Evolutionary conservation across 1,140 invertebrate genomes (phyloP), one percentile per base, ranked within the genome.

Genomic region (Ceratina australensis): DNA sequence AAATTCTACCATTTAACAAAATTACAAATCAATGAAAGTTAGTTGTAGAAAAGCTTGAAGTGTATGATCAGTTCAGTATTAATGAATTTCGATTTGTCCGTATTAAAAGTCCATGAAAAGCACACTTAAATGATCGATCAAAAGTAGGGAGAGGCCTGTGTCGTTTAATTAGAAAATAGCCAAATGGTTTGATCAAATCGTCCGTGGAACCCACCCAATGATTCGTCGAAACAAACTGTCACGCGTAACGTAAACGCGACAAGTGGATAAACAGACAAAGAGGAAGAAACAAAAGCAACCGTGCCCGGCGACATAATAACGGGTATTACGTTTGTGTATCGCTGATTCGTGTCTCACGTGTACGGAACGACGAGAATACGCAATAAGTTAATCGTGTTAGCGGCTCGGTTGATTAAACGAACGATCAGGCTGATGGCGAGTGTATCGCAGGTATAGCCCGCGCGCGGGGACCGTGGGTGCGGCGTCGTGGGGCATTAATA

Each of bases 381-480:
- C 84, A 85, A 85, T 86, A 86, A 86, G 84, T 86, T 86, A 86
- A 86, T 85, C 83, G 80, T 57, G 83, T 85, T 85, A 85, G 83
- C 83, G 76, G 76, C 75, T 78, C 68, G 77, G 33, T 85, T 86
- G 84, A 86, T 86, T 86, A 86, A 86, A 86, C 84, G 83, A 86
- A 82, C 84, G 84, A 85, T 85, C 84, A 85, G 80, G 52, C 80
- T 85, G 83, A 85, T 82, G 83, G 67, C 26, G 57, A 59, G 49
- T n/a, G n/a, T 74, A 60, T 68, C 57, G 68, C 10, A 42, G 33
- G 33, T 79, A 49, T 26, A n/a, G 66, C 47, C 59, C n/a, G n/a
- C 76, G 79, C 76, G 61, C n/a, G 13, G 79, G 79, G 64, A 81
- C 72, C 61, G 24, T 82, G 83, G 84, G 83, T 59, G 83, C 83